Conservation (phyloP, 2,888 invertebrate species). For the Papilio demoleus region DNA sequence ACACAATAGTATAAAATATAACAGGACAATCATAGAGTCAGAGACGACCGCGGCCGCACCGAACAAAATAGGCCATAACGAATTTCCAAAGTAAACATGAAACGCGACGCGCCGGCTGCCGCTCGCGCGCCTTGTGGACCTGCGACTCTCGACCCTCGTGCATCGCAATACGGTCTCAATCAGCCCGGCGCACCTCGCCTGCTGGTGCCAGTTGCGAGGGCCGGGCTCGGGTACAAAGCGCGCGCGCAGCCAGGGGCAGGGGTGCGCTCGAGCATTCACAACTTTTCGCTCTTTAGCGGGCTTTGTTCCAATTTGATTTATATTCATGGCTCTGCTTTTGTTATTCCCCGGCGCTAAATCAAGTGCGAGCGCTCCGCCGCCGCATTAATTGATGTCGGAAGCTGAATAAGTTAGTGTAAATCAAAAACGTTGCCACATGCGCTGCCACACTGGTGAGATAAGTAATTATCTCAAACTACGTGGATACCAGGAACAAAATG, state of each 20-base stretch:
- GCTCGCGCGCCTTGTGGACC: too few relatives aligned
- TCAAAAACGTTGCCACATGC: too few relatives aligned
- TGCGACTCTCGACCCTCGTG: neutral
- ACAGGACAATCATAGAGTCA: constrained; percentile 69
- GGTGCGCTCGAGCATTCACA: constrained; percentile 78
- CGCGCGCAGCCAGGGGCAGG: constrained; percentile 54
- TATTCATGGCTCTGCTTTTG: constrained; percentile 79
- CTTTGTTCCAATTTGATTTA: constrained; percentile 83
- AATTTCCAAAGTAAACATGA: constrained; percentile 82
- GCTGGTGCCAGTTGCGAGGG: constrained; percentile 49
- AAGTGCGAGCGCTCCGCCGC: constrained; percentile 67
- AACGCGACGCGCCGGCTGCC: constrained; percentile 72
- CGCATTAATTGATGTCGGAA: constrained; percentile 52
- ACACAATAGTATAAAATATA: constrained; percentile 45
- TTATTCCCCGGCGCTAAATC: constrained; percentile 76
- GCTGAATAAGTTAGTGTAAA: constrained; percentile 39
- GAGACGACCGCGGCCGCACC: constrained; percentile 53
- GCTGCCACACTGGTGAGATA: too few relatives aligned
- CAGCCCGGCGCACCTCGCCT: constrained; percentile 33
- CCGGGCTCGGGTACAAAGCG: constrained; percentile 64
- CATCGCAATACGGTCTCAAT: constrained; percentile 45
- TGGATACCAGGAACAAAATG: neutral
- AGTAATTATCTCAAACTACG: too few relatives aligned
- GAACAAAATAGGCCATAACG: constrained; percentile 76
- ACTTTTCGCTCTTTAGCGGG: constrained; percentile 81